phyloP scores from a whole-genome alignment of 2,888 invertebrate genomes.

The Aromia moschata region DNA sequence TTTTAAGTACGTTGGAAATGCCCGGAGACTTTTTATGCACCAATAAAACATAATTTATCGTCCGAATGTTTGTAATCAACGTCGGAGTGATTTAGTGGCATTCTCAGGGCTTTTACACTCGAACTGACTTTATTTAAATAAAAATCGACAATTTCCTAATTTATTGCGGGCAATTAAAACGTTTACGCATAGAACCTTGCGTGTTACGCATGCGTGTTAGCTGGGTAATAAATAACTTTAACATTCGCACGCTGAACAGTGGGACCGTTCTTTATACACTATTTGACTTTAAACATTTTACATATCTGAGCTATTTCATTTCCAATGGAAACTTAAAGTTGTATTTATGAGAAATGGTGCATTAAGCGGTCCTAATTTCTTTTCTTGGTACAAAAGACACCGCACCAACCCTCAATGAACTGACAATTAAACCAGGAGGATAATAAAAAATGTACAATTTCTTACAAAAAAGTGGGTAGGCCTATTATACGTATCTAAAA shows the following conservation, averaged over 20 bases:
- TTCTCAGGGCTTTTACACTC: constrained; percentile 32
- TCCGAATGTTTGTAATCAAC: constrained; percentile 48
- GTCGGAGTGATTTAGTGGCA: constrained; percentile 46
- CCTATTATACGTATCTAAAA: too few species aligned
- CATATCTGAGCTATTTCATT: too few species aligned
- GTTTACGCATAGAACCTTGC: constrained; percentile 3
- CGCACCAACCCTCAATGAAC: too few species aligned
- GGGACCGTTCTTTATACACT: not conserved
- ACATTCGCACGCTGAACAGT: too few species aligned
- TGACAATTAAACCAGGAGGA: too few species aligned
- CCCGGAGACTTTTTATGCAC: constrained; percentile 41
- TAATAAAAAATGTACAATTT: too few species aligned
- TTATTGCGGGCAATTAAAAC: constrained; percentile 30
- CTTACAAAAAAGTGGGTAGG: too few species aligned
- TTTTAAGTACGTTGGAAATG: constrained; percentile 39
- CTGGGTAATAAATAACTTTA: too few species aligned
- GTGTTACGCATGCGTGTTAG: not conserved
- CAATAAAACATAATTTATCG: constrained; percentile 49
- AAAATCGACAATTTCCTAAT: constrained; percentile 31
- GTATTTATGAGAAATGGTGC: too few species aligned
- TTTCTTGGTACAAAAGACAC: too few species aligned
- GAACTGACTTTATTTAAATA: constrained; percentile 28
- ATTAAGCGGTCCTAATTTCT: too few species aligned
- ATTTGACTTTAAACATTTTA: not conserved
- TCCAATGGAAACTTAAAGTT: too few species aligned